A percentile compares a stretch with the other conserved stretches of the same genome.
phyloP scores from a whole-genome alignment of 2,888 invertebrate genomes.

The Oxytorus armatus region DNA sequence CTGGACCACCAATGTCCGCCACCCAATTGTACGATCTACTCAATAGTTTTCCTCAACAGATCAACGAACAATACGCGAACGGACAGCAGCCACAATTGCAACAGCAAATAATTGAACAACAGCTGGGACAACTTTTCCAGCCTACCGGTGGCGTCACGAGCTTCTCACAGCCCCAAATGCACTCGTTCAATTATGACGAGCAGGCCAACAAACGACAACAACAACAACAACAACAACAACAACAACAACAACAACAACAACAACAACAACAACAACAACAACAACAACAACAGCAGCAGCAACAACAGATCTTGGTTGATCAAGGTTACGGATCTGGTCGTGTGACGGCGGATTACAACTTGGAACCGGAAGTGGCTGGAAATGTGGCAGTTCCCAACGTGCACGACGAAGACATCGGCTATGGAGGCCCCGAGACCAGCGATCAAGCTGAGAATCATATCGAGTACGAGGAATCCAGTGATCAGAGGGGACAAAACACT shows the following conservation, averaged over 20 bases:
- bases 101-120: constrained; percentile 80
- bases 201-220: constrained; percentile 78
- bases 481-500: constrained; percentile 78
- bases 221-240: constrained; percentile 72
- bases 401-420: constrained; percentile 66
- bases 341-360: constrained; percentile 80
- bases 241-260: constrained; percentile 68
- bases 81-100: constrained; percentile 79
- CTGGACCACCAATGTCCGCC: constrained; percentile 78
- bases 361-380: constrained; percentile 71
- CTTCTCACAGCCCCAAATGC: constrained; percentile 81
- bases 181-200: constrained; percentile 82
- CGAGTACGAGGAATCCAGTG: constrained; percentile 75
- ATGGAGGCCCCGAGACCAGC: constrained; percentile 66
- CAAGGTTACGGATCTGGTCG: constrained; percentile 78
- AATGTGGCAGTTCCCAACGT: constrained; percentile 54
- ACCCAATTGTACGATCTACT: constrained; percentile 79
- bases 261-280: constrained; percentile 71
- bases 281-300: constrained; percentile 71
- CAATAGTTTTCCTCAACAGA: constrained; percentile 78
- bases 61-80: constrained; percentile 75
- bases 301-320: constrained; percentile 77
- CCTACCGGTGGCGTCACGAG: constrained; percentile 71
- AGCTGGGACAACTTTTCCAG: constrained; percentile 79
- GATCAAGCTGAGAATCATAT: constrained; percentile 79